Evolutionary conservation across 2,113 vertebrate species (phyloP).

Genomic region (Leptocoma aspasia): DNA sequence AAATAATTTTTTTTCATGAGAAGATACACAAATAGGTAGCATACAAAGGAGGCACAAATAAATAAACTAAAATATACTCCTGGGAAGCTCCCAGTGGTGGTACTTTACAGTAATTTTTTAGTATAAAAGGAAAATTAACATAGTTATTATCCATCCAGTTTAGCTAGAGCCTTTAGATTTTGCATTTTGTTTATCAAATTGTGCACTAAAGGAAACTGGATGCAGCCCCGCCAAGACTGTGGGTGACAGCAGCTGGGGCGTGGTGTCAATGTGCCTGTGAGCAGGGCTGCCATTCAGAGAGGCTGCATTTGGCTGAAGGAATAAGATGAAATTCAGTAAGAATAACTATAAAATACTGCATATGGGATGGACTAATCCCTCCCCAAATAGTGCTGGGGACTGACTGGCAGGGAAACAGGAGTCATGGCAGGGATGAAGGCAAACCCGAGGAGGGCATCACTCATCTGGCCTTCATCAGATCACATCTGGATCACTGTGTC

Average conservation of each 20-base stretch:
- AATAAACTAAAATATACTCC: background rate
- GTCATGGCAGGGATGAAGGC: background rate
- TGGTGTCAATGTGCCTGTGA: background rate
- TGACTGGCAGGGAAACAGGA: background rate
- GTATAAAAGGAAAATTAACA: background rate
- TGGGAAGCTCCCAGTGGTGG: background rate
- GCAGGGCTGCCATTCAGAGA: background rate
- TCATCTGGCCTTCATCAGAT: background rate
- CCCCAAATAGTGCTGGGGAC: background rate
- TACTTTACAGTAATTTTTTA: background rate
- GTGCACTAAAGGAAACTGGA: background rate
- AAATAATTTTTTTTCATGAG: background rate
- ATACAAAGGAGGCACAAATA: background rate
- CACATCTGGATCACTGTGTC: background rate
- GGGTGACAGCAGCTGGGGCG: background rate
- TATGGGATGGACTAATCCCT: no score
- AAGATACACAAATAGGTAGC: background rate
- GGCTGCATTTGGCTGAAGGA: background rate
- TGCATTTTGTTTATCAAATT: background rate
- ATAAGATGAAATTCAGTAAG: background rate
- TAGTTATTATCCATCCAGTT: background rate
- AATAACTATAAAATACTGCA: background rate
- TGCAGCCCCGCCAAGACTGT: background rate
- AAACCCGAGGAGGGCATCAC: background rate
- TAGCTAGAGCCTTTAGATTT: background rate